Conservation (phyloP, 2,888 invertebrate species). For the Drosophila anomelani region DNA sequence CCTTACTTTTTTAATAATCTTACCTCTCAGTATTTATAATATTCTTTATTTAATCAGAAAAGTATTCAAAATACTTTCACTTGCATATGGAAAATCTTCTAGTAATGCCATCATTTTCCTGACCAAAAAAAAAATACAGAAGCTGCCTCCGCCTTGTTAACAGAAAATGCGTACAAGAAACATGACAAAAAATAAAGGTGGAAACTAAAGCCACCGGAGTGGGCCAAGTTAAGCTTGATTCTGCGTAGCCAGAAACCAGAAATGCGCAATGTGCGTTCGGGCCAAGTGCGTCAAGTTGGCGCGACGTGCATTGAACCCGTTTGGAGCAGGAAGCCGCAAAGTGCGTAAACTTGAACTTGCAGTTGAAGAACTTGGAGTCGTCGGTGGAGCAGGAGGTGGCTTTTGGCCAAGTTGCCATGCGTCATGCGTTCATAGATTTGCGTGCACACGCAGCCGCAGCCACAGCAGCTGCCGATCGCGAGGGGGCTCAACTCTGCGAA, state of each 20-base stretch:
- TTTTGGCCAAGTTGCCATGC: constrained; percentile 40
- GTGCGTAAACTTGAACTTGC: constrained; percentile 75
- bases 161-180: constrained; percentile 32
- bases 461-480: constrained; percentile 27
- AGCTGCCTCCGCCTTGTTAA: constrained; percentile 27
- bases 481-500: constrained; percentile 10
- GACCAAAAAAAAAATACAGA: not conserved
- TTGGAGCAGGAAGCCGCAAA: constrained; percentile 59
- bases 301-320: constrained; percentile 50
- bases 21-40: too few relatives aligned
- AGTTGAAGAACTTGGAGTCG: not conserved
- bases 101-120: not conserved
- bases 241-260: constrained; percentile 52
- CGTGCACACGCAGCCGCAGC: constrained; percentile 40
- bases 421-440: constrained; percentile 67
- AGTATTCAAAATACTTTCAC: not conserved
- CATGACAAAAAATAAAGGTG: not conserved
- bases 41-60: not conserved
- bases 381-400: constrained; percentile 11
- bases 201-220: constrained; percentile 49
- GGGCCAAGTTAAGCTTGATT: constrained; percentile 57
- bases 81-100: not conserved
- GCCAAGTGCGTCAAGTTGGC: constrained; percentile 45
- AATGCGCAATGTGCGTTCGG: constrained; percentile 57
- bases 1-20: too few relatives aligned